Evolutionary conservation across 2,797 vertebrate genomes (phyloP).

Genomic region (Arrhamphus sclerolepis): DNA sequence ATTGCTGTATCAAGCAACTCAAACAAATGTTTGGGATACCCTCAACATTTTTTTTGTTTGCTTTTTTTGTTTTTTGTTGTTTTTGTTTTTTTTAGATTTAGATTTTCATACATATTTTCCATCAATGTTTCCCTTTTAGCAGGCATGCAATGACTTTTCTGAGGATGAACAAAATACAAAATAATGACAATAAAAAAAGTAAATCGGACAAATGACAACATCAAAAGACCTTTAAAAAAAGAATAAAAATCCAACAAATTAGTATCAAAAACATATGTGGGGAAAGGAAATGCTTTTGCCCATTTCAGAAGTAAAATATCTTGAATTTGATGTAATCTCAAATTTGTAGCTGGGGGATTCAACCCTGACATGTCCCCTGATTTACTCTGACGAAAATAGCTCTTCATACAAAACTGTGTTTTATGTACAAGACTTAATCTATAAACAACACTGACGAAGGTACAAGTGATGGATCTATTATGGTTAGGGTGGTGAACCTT

Average conservation of each 20-base stretch:
- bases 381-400: conserved; percentile 97
- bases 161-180: conserved; percentile 85
- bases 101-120: conserved; percentile 79
- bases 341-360: conserved; percentile 86
- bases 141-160: conserved; percentile 93
- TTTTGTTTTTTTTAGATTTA: conserved; percentile 76
- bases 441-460: conserved; percentile 86
- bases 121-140: conserved; percentile 86
- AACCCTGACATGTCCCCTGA: conserved; percentile 90
- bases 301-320: conserved; percentile 79
- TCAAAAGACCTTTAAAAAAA: conserved; percentile 77
- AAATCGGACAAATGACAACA: conserved; percentile 83
- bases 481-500: conserved; percentile 66
- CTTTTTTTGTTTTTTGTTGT: too few species aligned
- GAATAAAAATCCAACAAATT: conserved; percentile 81
- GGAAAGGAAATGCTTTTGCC: conserved; percentile 73
- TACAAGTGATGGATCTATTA: conserved; percentile 64
- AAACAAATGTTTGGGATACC: conserved; percentile 85
- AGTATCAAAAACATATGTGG: conserved; percentile 80
- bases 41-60: conserved; percentile 76
- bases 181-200: conserved; percentile 84
- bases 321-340: conserved; percentile 72
- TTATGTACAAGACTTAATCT: conserved; percentile 95
- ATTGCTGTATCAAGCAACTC: conserved; percentile 97
- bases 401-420: conserved; percentile 99